phyloP scores from a whole-genome alignment of 2,797 vertebrate genomes.

The Neopelma chrysocephalum region DNA sequence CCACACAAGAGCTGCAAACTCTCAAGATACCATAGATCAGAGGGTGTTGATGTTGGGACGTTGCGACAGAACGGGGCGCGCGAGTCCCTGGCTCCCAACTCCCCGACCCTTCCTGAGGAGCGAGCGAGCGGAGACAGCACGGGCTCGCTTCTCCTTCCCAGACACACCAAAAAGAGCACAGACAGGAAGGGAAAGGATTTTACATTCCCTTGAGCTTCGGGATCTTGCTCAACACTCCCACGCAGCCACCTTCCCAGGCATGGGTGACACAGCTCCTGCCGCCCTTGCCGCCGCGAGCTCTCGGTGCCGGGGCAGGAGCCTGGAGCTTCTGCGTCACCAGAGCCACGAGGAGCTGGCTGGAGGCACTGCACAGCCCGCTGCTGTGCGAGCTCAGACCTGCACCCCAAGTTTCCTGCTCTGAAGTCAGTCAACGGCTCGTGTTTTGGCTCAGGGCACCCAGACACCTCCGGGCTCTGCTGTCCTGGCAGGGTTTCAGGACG shows the following conservation, averaged over 20 bases:
- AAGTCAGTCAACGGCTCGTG: not conserved
- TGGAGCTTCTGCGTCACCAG: rapidly evolving
- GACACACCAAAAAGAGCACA: not conserved
- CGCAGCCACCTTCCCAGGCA: not conserved
- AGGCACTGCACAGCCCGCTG: rapidly evolving
- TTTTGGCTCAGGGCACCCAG: not conserved
- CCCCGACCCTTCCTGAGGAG: not conserved
- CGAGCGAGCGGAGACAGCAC: rapidly evolving
- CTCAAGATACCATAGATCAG: constrained; percentile 33
- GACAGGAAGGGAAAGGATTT: not conserved
- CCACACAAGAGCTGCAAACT: constrained; percentile 62
- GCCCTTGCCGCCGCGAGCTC: rapidly evolving
- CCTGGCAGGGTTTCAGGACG: not conserved
- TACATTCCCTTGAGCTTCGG: not conserved
- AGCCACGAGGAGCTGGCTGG: not conserved
- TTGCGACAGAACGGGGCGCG: constrained; percentile 16
- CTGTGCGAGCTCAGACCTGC: not conserved
- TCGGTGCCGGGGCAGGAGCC: rapidly evolving
- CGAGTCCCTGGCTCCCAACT: not conserved
- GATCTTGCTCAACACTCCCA: constrained; percentile 34
- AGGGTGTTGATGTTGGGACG: constrained; percentile 55
- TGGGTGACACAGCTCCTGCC: not conserved
- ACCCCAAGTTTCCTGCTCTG: not conserved
- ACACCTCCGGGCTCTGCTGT: not conserved
- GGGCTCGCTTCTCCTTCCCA: not conserved